These are phyloP conservation scores for Drosophila sechellia DNA, from an alignment of 1,140 invertebrate species.

Conservation along the genomic window DNA sequence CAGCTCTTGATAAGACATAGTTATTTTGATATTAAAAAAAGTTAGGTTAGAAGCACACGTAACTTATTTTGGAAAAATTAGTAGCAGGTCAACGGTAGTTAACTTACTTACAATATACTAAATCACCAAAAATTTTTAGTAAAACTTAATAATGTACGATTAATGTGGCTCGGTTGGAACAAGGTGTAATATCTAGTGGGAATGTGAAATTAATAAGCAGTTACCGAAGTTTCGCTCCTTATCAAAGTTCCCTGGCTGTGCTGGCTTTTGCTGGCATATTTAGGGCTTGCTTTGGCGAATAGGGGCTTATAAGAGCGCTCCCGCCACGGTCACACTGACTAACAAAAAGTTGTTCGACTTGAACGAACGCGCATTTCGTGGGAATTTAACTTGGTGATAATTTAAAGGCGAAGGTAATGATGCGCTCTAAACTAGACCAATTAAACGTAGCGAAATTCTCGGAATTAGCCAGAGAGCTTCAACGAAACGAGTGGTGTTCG, in stretches of 20 bases:
- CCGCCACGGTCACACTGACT: slow-evolving; percentile 2
- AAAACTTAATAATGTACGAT: too few species aligned
- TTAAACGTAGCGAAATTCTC: not conserved
- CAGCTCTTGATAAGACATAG: too few species aligned
- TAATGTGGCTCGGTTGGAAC: too few species aligned
- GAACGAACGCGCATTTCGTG: slow-evolving; percentile 18
- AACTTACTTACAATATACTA: too few species aligned
- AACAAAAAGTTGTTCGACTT: not conserved
- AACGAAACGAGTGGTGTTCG: not conserved
- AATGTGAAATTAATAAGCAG: not conserved
- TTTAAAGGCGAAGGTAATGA: slow-evolving; percentile 21
- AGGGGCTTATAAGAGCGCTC: not conserved
- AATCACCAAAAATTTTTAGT: too few species aligned
- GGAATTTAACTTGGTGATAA: slow-evolving; percentile 9
- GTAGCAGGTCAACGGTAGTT: too few species aligned
- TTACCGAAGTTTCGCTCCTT: too few species aligned
- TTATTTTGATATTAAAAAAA: too few species aligned
- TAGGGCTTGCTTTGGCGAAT: not conserved
- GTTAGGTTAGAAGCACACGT: accelerated
- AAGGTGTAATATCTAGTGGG: too few species aligned
- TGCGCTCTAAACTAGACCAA: not conserved
- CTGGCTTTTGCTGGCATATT: not conserved
- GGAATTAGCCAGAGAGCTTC: not conserved
- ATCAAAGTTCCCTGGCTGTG: not conserved
- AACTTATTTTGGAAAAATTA: too few species aligned